Evolutionary conservation across 1,140 invertebrate species (phyloP).

Genomic region (Macrotrachela quadricornifera): DNA sequence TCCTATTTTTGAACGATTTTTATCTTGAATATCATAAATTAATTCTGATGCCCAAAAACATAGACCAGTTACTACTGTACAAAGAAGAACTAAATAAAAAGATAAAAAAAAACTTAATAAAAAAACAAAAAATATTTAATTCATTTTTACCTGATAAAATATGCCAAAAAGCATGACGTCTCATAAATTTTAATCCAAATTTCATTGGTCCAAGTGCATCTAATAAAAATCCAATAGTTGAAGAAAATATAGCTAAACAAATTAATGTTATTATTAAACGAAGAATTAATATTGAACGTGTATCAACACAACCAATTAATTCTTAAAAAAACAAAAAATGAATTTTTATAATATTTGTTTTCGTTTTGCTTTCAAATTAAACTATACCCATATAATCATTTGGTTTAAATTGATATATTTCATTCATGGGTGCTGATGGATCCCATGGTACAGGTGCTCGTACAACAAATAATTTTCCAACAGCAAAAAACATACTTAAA

Average conservation of each 20-base stretch:
- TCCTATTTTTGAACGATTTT: conserved; percentile 4
- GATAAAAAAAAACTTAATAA: too few relatives aligned
- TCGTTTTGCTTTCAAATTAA: not conserved
- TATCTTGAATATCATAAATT: conserved; percentile 5
- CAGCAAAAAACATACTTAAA: conserved; percentile 7
- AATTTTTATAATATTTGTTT: not conserved
- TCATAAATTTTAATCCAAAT: conserved; percentile 2
- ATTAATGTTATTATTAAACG: conserved; percentile 6
- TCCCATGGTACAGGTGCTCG: not conserved
- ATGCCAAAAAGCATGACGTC: conserved; percentile 7
- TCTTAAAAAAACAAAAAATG: not conserved
- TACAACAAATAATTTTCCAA: not conserved
- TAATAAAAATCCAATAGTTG: conserved; percentile 1
- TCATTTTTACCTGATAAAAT: not conserved
- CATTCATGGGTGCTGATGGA: not conserved
- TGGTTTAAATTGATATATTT: not conserved
- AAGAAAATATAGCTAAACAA: conserved; percentile 8
- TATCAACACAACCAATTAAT: conserved; percentile 3
- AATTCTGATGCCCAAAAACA: conserved; percentile 8
- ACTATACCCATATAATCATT: not conserved
- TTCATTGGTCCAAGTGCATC: conserved; percentile 6
- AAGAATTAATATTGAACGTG: conserved; percentile 5
- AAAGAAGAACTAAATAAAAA: not conserved
- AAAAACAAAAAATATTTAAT: too few relatives aligned
- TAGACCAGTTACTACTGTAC: conserved; percentile 3